Conservation (phyloP, 2,888 invertebrate species). For the Mythimna impura region DNA sequence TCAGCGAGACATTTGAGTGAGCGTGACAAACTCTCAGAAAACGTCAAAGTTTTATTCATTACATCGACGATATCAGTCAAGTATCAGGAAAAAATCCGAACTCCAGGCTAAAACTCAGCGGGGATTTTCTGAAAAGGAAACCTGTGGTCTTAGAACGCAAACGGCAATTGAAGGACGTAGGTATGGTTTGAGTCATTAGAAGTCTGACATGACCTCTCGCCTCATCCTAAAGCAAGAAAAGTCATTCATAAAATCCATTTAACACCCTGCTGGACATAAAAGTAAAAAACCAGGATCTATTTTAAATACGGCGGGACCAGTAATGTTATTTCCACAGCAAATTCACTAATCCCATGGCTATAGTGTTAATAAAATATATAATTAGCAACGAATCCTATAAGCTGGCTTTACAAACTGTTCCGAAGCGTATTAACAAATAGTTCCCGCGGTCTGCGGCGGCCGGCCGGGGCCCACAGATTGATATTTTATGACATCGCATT, state of each 20-base stretch:
- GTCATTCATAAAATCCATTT: neutral
- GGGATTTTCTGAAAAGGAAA: no score
- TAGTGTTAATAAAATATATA: conserved; percentile 25
- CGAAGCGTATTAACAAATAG: conserved; percentile 25
- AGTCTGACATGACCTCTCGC: no score
- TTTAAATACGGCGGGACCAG: neutral
- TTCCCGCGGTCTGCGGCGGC: conserved; percentile 19
- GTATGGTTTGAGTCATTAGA: no score
- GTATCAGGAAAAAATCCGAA: no score
- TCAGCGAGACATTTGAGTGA: no score
- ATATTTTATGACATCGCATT: conserved; percentile 23
- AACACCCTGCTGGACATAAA: neutral
- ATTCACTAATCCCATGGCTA: neutral
- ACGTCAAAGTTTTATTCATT: no score
- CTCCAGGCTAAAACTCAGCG: no score
- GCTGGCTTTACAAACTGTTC: conserved; percentile 7
- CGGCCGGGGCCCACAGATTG: conserved; percentile 11
- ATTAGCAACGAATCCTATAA: conserved; percentile 14
- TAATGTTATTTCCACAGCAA: neutral
- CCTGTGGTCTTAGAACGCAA: no score
- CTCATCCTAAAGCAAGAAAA: no score
- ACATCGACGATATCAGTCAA: no score
- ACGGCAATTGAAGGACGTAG: no score
- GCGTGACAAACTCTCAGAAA: no score
- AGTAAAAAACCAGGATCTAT: neutral